A percentile compares a stretch with the other conserved stretches of the same genome.
These are phyloP conservation scores for Thymelicus sylvestris DNA, from an alignment of 2,888 invertebrate species.

Conservation along the genomic window DNA sequence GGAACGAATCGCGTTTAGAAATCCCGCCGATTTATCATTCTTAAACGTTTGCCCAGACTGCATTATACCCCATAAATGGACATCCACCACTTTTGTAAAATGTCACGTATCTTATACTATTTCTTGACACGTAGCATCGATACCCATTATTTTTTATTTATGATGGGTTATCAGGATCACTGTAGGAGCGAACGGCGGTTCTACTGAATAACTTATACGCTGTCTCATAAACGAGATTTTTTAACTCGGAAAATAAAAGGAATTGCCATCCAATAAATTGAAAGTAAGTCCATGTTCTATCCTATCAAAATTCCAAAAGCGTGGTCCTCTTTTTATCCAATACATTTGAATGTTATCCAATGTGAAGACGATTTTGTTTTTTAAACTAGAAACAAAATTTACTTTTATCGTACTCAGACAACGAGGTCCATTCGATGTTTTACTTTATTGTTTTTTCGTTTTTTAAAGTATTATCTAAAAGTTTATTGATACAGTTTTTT, in stretches of 20 bases:
- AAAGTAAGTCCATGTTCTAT: slow-evolving; percentile 20
- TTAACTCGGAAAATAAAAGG: slow-evolving; percentile 18
- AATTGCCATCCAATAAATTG: slow-evolving; percentile 27
- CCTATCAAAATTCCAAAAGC: slow-evolving; percentile 33
- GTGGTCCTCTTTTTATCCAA: slow-evolving; percentile 26
- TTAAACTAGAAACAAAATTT: slow-evolving; percentile 18
- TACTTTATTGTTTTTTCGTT: neutral
- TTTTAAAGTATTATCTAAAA: slow-evolving; percentile 1
- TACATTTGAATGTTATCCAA: slow-evolving; percentile 28
- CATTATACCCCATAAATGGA: slow-evolving; percentile 73
- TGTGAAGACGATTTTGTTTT: slow-evolving; percentile 35
- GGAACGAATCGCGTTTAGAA: slow-evolving; percentile 80
- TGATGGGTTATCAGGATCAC: slow-evolving; percentile 31
- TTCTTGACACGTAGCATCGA: slow-evolving; percentile 61
- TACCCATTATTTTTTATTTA: slow-evolving; percentile 47
- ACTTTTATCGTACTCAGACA: slow-evolving; percentile 11
- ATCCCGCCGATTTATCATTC: slow-evolving; percentile 79
- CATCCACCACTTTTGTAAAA: slow-evolving; percentile 69
- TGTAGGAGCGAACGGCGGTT: slow-evolving; percentile 3
- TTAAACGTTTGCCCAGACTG: slow-evolving; percentile 69
- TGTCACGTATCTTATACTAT: slow-evolving; percentile 72
- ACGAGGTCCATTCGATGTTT: neutral
- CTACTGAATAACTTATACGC: slow-evolving; percentile 6
- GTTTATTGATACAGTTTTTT: slow-evolving; percentile 4
- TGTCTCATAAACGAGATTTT: slow-evolving; percentile 23